Percentiles rank a stretch among this genome's conserved stretches.
Evolutionary conservation across 2,888 invertebrate species (phyloP).

Genomic region (Pyrocoelia pectoralis): DNA sequence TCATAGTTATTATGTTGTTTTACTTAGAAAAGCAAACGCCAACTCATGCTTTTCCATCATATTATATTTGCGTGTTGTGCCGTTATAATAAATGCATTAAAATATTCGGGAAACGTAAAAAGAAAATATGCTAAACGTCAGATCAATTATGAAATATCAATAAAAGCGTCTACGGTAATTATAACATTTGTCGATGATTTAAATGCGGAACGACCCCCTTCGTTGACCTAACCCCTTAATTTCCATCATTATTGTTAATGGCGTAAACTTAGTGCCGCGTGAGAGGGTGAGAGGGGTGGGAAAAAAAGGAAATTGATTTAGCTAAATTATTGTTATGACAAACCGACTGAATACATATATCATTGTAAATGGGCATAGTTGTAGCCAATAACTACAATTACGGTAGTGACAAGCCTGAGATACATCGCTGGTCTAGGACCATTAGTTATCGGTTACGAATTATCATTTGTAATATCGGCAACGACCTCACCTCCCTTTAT

Average conservation of each 20-base stretch:
- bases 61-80: constrained; percentile 7
- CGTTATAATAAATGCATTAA: constrained; percentile 1
- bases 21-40: constrained; percentile 28
- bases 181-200: constrained; percentile 58
- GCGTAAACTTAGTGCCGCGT: constrained; percentile 55
- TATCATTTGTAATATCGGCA: constrained; percentile 36
- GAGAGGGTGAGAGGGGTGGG: constrained; percentile 24
- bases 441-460: constrained; percentile 50
- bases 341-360: constrained; percentile 56
- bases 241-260: constrained; percentile 58
- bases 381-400: constrained; percentile 60
- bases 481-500: constrained; percentile 15
- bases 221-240: constrained; percentile 56
- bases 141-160: constrained; percentile 52
- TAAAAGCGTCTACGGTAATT: constrained; percentile 39
- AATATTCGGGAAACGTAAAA: background rate
- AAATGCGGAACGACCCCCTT: constrained; percentile 53
- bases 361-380: constrained; percentile 59
- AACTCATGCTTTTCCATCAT: constrained; percentile 18
- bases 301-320: constrained; percentile 59
- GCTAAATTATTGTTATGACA: constrained; percentile 60
- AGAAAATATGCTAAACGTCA: constrained; percentile 6
- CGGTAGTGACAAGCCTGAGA: constrained; percentile 57
- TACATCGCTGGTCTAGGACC: constrained; percentile 54
- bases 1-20: constrained; percentile 33